Evolutionary conservation across 1,140 invertebrate genomes (phyloP), one percentile per base, ranked within the genome.

Genomic region (Cataglyphis hispanica): DNA sequence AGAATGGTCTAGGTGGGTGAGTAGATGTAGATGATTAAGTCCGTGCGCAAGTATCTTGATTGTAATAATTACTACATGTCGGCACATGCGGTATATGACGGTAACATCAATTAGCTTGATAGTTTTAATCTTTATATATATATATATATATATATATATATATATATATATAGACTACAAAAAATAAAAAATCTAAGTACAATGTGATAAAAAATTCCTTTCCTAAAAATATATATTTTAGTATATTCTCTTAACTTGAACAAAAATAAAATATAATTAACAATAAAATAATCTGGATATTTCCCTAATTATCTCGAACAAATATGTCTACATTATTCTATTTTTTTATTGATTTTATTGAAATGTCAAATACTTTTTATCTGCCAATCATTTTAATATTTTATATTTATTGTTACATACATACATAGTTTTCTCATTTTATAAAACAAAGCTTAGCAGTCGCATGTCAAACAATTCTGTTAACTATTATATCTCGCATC

Each of bases 21-120:
- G 34, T n/a, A n/a, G n/a, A n/a, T 53, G 40, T 27, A 8, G 19
- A 60, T 83, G 67, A 83, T 83, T 74, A n/a, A 83, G 78, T 72
- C 72, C 19, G 67, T 40, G 53, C 53, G 37, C 78, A 40, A 74
- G 67, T 74, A 83, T 83, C 67, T 83, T 60, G 66, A 81, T 81
- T 81, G 66, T 31, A 19, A 72, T 83, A 83, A 83, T 83, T 83
- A 72, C 25, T 81, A 74, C 37, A 25, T 60, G 78, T 70, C 53
- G 19, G 78, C 53, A 43, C 46, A 46, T 60, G 11, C 53, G 7
- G 60, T 60, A 43, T 83, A 83, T n/a, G 19, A 53, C 67, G 16
- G 25, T 60, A 83, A 74, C 53, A 74, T 60, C 53, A 25, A 83
- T 72, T 60, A 53, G 34, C 67, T 61, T 19, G 64, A 70, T 53